Evolutionary conservation across 2,797 vertebrate genomes (phyloP).

Genomic region (Mionectes olivaceus): DNA sequence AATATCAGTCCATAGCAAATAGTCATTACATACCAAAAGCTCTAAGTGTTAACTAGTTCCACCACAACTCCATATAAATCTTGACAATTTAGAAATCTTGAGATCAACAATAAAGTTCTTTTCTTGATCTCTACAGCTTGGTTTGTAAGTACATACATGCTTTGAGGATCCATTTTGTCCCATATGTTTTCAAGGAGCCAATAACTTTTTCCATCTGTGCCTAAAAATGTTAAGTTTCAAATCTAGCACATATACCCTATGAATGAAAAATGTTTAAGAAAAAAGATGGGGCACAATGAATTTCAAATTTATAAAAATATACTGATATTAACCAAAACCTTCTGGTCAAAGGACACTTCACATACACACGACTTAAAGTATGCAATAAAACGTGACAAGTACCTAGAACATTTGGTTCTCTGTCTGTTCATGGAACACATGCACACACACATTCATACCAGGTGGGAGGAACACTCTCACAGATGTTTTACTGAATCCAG

Average conservation of each 20-base stretch:
- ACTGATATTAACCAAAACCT: constrained; percentile 79
- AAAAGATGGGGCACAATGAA: constrained; percentile 74
- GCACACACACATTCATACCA: constrained; percentile 35
- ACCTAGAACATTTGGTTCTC: constrained; percentile 73
- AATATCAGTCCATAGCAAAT: constrained; percentile 96
- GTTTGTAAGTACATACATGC: constrained; percentile 81
- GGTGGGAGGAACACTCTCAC: constrained; percentile 42
- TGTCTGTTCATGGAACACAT: constrained; percentile 53
- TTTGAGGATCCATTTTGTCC: constrained; percentile 76
- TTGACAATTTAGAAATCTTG: constrained; percentile 83
- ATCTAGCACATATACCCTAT: constrained; percentile 76
- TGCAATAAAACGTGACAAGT: constrained; percentile 69
- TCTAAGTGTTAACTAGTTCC: constrained; percentile 88
- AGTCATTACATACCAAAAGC: constrained; percentile 92
- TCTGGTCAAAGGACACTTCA: constrained; percentile 77
- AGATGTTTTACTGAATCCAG: constrained; percentile 59
- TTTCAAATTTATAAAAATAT: constrained; percentile 85
- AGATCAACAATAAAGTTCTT: constrained; percentile 78
- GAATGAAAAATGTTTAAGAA: constrained; percentile 68
- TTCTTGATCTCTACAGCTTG: constrained; percentile 86
- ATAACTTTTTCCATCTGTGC: constrained; percentile 79
- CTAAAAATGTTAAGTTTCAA: constrained; percentile 79
- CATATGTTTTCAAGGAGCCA: constrained; percentile 76
- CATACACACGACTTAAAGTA: constrained; percentile 74
- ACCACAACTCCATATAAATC: constrained; percentile 87